Percentiles rank a stretch among this genome's conserved stretches.
These are phyloP conservation scores for Alouatta palliata DNA, from an alignment of 2,113 vertebrate species.

Conservation along the genomic window DNA sequence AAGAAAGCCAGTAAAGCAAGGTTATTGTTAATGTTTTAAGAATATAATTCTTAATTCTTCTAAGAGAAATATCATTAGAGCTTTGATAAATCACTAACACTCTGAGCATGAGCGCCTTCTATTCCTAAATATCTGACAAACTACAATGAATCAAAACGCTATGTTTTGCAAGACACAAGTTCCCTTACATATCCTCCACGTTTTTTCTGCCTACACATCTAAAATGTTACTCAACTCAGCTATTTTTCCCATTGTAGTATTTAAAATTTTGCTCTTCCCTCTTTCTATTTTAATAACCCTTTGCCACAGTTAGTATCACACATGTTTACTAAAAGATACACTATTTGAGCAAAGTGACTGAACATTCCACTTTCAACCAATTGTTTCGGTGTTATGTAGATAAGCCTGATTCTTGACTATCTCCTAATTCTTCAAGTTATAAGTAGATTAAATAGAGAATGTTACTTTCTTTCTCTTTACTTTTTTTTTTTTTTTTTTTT, in stretches of 20 bases:
- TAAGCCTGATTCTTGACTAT: neutral
- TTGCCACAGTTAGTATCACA: neutral
- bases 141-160: slow-evolving; percentile 33
- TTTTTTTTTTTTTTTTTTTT: neutral
- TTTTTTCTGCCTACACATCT: slow-evolving; percentile 10
- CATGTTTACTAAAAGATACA: slow-evolving; percentile 39
- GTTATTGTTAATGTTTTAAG: slow-evolving; percentile 23
- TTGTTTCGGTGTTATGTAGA: slow-evolving; percentile 14
- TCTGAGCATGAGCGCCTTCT: slow-evolving; percentile 8
- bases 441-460: neutral
- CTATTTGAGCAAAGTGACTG: slow-evolving; percentile 13
- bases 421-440: slow-evolving; percentile 12
- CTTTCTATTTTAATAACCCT: neutral
- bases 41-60: neutral
- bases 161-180: neutral
- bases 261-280: slow-evolving; percentile 42
- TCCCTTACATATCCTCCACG: slow-evolving; percentile 9
- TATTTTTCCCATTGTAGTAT: slow-evolving; percentile 24
- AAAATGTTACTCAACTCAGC: slow-evolving; percentile 19
- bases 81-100: slow-evolving; percentile 19
- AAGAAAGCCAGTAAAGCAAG: neutral
- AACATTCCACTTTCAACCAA: neutral
- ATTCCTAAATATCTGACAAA: slow-evolving; percentile 28
- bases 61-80: slow-evolving; percentile 15
- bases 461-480: neutral